phyloP scores from a whole-genome alignment of 2,113 vertebrate genomes.

The Oncorhynchus mykiss region DNA sequence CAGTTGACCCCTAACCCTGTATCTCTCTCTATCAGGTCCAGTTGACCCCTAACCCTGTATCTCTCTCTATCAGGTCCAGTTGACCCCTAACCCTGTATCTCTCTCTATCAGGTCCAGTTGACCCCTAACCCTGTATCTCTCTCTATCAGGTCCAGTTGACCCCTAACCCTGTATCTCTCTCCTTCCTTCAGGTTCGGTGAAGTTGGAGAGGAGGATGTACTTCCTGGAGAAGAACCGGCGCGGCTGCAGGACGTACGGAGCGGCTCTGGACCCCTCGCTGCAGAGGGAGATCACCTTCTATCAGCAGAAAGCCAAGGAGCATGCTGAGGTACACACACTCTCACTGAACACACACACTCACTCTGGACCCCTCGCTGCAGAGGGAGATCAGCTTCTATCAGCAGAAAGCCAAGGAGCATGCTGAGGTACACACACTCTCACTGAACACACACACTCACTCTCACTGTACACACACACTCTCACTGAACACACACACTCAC shows the following conservation, averaged over 20 bases:
- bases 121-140: not conserved
- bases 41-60: not conserved
- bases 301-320: constrained; percentile 93
- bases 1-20: too few relatives aligned
- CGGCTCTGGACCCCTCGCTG: constrained; percentile 80
- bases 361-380: constrained; percentile 76
- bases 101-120: too few relatives aligned
- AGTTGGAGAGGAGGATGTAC: constrained; percentile 90
- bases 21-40: too few relatives aligned
- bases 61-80: too few relatives aligned
- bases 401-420: constrained; percentile 95
- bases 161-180: not conserved
- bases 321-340: constrained; percentile 84
- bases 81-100: too few relatives aligned
- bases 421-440: constrained; percentile 79
- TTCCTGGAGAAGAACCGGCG: constrained; percentile 92
- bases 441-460: not conserved
- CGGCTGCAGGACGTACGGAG: constrained; percentile 81
- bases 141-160: too few relatives aligned
- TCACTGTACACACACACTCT: too few relatives aligned
- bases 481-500: too few relatives aligned
- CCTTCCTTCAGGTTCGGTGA: constrained; percentile 78
- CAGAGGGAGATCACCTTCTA: constrained; percentile 89
- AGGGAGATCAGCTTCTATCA: constrained; percentile 90
- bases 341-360: not conserved